Percentiles rank a stretch among this genome's conserved stretches.
These are phyloP conservation scores for Myxocyprinus asiaticus DNA, from an alignment of 2,113 vertebrate species.

Conservation along the genomic window DNA sequence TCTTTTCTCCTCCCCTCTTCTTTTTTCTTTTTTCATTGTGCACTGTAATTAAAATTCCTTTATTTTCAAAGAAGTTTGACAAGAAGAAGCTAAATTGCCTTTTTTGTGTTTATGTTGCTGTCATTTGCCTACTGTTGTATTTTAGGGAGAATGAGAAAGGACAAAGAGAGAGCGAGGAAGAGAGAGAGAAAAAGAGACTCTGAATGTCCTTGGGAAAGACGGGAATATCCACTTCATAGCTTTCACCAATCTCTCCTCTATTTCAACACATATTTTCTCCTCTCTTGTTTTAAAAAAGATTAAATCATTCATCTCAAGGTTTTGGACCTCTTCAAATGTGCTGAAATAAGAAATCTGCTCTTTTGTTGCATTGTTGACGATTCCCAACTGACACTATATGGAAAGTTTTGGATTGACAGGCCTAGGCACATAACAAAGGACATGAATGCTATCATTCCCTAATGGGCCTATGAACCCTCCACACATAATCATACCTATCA, in stretches of 20 bases:
- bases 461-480: background rate
- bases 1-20: slow-evolving; percentile 61
- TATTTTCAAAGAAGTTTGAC: slow-evolving; percentile 82
- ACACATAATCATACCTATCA: slow-evolving; percentile 29
- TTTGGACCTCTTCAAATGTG: slow-evolving; percentile 31
- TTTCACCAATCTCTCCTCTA: slow-evolving; percentile 18
- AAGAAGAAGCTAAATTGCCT: slow-evolving; percentile 79
- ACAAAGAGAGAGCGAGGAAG: background rate
- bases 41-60: slow-evolving; percentile 81
- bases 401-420: slow-evolving; percentile 10
- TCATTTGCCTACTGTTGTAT: slow-evolving; percentile 71
- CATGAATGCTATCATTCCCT: slow-evolving; percentile 31
- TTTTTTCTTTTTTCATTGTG: slow-evolving; percentile 75
- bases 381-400: slow-evolving; percentile 16
- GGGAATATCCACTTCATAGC: slow-evolving; percentile 70
- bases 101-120: slow-evolving; percentile 79
- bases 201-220: slow-evolving; percentile 73
- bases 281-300: slow-evolving; percentile 21
- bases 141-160: slow-evolving; percentile 62
- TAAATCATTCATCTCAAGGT: slow-evolving; percentile 27
- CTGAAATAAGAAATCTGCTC: slow-evolving; percentile 5
- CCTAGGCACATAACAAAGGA: slow-evolving; percentile 5
- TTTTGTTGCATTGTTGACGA: slow-evolving; percentile 34
- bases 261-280: slow-evolving; percentile 23
- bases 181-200: slow-evolving; percentile 56